Percentiles rank a stretch among this genome's conserved stretches.
phyloP scores from a whole-genome alignment of 2,888 invertebrate genomes.

The Polydrusus pterygomalis region DNA sequence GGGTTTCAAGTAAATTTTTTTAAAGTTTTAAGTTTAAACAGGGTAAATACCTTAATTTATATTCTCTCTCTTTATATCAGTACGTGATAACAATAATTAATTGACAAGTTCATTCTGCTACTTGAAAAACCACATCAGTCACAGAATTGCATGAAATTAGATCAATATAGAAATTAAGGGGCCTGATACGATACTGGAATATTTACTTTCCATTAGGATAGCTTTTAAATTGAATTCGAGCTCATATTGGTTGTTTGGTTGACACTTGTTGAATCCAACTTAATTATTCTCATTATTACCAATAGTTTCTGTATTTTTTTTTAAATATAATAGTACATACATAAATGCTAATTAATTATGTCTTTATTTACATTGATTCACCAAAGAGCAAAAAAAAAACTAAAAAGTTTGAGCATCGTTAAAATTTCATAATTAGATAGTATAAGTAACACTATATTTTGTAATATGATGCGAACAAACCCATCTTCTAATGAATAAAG shows the following conservation, averaged over 20 bases:
- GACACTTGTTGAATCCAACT: slow-evolving; percentile 14
- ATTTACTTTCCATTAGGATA: slow-evolving; percentile 23
- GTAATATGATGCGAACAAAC: slow-evolving; percentile 1
- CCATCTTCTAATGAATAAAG: not conserved
- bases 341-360: not conserved
- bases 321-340: too few species aligned
- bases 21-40: too few species aligned
- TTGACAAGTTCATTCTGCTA: not conserved
- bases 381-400: not conserved
- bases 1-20: too few species aligned
- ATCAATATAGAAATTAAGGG: slow-evolving; percentile 3
- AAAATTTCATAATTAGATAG: slow-evolving; percentile 40
- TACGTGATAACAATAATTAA: not conserved
- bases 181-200: slow-evolving; percentile 29
- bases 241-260: not conserved
- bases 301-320: not conserved
- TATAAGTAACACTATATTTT: slow-evolving; percentile 9
- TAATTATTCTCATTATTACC: not conserved
- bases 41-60: too few species aligned
- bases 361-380: not conserved
- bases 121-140: not conserved
- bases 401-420: not conserved
- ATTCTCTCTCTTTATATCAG: too few species aligned
- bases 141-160: not conserved
- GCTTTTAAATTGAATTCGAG: slow-evolving; percentile 3